These are phyloP conservation scores for Drosophila phalerata DNA, from an alignment of 2,888 invertebrate species.

Conservation along the genomic window DNA sequence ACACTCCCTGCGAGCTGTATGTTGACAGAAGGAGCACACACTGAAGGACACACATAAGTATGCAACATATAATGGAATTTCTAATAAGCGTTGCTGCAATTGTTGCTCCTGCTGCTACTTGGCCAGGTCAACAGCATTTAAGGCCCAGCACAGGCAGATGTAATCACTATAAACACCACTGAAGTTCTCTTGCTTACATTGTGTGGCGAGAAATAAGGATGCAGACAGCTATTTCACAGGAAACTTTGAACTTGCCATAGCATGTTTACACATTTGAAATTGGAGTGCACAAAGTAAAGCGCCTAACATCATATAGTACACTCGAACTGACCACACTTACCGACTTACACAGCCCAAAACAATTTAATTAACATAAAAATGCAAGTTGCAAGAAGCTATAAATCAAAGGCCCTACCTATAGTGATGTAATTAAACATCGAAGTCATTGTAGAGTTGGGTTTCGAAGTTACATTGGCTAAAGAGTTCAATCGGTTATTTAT, in stretches of 20 bases:
- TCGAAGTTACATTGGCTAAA: too few species aligned
- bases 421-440: background rate
- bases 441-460: background rate
- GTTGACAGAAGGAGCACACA: slow-evolving; percentile 63
- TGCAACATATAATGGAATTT: slow-evolving; percentile 77
- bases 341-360: slow-evolving; percentile 35
- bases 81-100: slow-evolving; percentile 62
- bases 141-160: slow-evolving; percentile 24
- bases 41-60: slow-evolving; percentile 49
- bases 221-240: background rate
- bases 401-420: slow-evolving; percentile 67
- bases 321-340: slow-evolving; percentile 17
- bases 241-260: background rate
- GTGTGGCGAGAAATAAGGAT: slow-evolving; percentile 20
- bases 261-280: slow-evolving; percentile 9
- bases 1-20: slow-evolving; percentile 48
- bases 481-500: too few species aligned
- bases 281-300: slow-evolving; percentile 7
- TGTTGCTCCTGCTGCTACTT: slow-evolving; percentile 13
- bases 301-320: slow-evolving; percentile 5
- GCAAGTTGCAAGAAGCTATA: slow-evolving; percentile 63
- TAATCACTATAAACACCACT: slow-evolving; percentile 55
- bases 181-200: slow-evolving; percentile 54
- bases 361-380: slow-evolving; percentile 79
- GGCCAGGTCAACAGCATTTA: slow-evolving; percentile 72